Conservation (phyloP, 2,888 invertebrate species). For the Rotaria sp. region DNA sequence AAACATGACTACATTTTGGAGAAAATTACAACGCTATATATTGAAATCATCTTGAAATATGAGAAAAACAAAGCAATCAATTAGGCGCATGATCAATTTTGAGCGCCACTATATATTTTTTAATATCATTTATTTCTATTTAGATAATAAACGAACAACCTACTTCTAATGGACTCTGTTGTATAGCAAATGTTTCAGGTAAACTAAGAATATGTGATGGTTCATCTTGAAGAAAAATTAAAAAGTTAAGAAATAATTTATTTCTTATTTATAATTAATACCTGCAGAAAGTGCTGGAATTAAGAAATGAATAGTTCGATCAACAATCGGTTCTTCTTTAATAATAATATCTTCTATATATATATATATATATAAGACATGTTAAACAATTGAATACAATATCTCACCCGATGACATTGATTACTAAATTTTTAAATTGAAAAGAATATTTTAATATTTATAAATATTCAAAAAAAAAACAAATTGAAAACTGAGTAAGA, state of each 20-base stretch:
- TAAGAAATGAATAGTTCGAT: slow-evolving; percentile 14
- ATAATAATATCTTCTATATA: background rate
- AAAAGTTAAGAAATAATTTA: too few relatives aligned
- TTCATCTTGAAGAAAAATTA: background rate
- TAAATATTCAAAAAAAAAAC: slow-evolving; percentile 8
- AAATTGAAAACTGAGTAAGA: background rate
- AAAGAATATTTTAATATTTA: background rate
- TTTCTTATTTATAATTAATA: background rate
- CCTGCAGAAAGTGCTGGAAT: background rate
- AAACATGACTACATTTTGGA: too few relatives aligned
- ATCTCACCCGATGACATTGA: background rate
- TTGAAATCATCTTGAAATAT: too few relatives aligned
- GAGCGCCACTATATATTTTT: too few relatives aligned
- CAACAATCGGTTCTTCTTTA: background rate
- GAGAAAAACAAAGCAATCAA: too few relatives aligned
- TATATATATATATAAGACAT: background rate
- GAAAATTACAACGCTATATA: too few relatives aligned
- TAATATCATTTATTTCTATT: background rate
- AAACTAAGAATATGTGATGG: slow-evolving; percentile 28
- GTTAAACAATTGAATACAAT: background rate
- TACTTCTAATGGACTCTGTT: slow-evolving; percentile 6
- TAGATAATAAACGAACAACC: background rate
- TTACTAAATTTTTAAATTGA: background rate
- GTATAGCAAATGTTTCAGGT: slow-evolving; percentile 20
- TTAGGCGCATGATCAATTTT: too few relatives aligned